Conservation (phyloP, 2,888 invertebrate genomes). For the Tenodera sinensis region DNA sequence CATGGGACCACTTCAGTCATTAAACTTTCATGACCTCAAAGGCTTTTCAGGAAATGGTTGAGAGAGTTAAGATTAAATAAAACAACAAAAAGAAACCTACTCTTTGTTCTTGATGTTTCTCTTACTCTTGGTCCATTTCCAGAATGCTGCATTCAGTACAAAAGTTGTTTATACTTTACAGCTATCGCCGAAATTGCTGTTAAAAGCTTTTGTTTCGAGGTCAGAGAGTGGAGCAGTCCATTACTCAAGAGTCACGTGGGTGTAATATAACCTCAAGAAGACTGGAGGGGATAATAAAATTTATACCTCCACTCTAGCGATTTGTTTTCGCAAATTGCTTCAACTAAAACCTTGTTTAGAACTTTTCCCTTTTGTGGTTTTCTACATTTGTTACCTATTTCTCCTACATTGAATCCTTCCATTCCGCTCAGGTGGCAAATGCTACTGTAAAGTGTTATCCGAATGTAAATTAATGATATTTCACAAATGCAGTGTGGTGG, state of each 20-base stretch:
- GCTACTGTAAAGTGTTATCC: no score
- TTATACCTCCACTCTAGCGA: neutral
- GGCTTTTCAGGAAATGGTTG: no score
- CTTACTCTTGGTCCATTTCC: neutral
- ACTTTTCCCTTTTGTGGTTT: neutral
- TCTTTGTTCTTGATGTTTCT: no score
- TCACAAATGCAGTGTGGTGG: no score
- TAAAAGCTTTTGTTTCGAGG: neutral
- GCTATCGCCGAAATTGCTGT: neutral
- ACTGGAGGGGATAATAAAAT: neutral
- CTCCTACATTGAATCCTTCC: neutral
- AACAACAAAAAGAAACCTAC: no score
- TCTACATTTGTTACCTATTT: neutral
- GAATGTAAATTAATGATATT: no score
- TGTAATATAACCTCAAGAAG: neutral
- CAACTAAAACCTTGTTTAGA: neutral
- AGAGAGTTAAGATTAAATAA: no score
- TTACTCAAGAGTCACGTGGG: neutral
- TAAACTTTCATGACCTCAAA: no score
- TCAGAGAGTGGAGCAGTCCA: neutral
- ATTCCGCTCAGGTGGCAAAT: no score
- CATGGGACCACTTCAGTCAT: no score
- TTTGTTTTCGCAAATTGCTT: neutral
- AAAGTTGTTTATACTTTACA: neutral
- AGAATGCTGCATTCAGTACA: neutral